phyloP scores from a whole-genome alignment of 2,888 invertebrate species.

The Hypomecis punctinalis region DNA sequence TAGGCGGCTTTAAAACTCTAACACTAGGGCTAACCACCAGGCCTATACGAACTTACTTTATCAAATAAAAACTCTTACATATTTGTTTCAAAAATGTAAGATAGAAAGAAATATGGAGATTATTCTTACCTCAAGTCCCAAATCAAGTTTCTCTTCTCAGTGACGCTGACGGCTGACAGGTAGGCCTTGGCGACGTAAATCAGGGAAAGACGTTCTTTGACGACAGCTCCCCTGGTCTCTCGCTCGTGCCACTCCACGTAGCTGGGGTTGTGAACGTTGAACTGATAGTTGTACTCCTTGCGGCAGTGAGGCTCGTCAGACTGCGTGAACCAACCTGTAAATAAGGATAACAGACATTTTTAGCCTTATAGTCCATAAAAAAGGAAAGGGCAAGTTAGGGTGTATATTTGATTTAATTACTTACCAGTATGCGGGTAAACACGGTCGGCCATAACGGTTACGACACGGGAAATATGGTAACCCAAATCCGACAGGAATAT shows the following conservation, averaged over 20 bases:
- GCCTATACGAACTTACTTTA: too few relatives aligned
- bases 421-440: constrained; percentile 95
- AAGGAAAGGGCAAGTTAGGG: neutral
- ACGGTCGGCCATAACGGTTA: constrained; percentile 94
- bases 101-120: neutral
- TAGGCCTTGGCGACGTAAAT: constrained; percentile 93
- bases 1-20: too few relatives aligned
- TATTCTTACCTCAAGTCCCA: constrained; percentile 88
- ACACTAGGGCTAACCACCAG: too few relatives aligned
- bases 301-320: constrained; percentile 91
- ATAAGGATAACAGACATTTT: constrained; percentile 17
- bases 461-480: constrained; percentile 94
- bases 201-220: constrained; percentile 88
- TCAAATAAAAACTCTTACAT: too few relatives aligned
- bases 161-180: constrained; percentile 92
- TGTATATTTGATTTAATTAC: constrained; percentile 27
- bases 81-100: too few relatives aligned
- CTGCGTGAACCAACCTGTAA: constrained; percentile 92
- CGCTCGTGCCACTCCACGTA: constrained; percentile 95
- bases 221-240: constrained; percentile 87
- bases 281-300: constrained; percentile 93
- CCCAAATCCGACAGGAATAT: constrained; percentile 94
- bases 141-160: constrained; percentile 94
- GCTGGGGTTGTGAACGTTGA: constrained; percentile 87
- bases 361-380: neutral